Conservation (phyloP, 2,888 invertebrate species). For the Ariolimax columbianus region DNA sequence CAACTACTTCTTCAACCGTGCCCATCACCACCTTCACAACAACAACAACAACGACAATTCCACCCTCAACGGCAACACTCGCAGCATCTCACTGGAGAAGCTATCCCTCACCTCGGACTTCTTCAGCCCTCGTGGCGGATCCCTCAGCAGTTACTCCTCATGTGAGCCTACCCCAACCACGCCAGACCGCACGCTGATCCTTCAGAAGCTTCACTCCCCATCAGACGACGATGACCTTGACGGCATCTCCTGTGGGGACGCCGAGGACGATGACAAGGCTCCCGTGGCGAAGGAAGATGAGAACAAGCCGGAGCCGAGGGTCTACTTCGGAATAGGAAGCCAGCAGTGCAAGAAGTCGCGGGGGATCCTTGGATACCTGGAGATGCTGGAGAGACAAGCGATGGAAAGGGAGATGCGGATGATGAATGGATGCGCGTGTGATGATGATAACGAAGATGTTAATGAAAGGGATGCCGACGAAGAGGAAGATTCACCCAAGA, state of each 20-base stretch:
- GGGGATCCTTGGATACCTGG: slow-evolving; percentile 76
- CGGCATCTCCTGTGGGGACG: slow-evolving; percentile 54
- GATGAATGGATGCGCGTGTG: not conserved
- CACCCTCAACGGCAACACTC: slow-evolving; percentile 58
- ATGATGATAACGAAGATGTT: not conserved
- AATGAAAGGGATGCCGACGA: slow-evolving; percentile 8
- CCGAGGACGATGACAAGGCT: slow-evolving; percentile 56
- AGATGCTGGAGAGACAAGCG: slow-evolving; percentile 74
- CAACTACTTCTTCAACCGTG: slow-evolving; percentile 86
- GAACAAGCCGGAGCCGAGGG: slow-evolving; percentile 37
- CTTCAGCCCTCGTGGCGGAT: slow-evolving; percentile 34
- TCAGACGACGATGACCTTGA: slow-evolving; percentile 64
- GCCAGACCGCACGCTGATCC: slow-evolving; percentile 55
- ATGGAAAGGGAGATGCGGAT: slow-evolving; percentile 50
- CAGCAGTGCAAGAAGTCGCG: slow-evolving; percentile 56
- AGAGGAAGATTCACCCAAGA: slow-evolving; percentile 28
- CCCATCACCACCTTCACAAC: slow-evolving; percentile 52
- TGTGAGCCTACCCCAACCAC: slow-evolving; percentile 56
- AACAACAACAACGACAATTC: slow-evolving; percentile 47
- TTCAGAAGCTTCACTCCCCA: slow-evolving; percentile 60
- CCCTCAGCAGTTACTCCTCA: slow-evolving; percentile 85
- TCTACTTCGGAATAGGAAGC: slow-evolving; percentile 33
- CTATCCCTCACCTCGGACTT: slow-evolving; percentile 45
- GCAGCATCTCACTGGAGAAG: slow-evolving; percentile 60
- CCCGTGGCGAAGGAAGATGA: not conserved